Conservation (phyloP, 2,113 vertebrate genomes). For the Poeciliopsis retropinna region DNA sequence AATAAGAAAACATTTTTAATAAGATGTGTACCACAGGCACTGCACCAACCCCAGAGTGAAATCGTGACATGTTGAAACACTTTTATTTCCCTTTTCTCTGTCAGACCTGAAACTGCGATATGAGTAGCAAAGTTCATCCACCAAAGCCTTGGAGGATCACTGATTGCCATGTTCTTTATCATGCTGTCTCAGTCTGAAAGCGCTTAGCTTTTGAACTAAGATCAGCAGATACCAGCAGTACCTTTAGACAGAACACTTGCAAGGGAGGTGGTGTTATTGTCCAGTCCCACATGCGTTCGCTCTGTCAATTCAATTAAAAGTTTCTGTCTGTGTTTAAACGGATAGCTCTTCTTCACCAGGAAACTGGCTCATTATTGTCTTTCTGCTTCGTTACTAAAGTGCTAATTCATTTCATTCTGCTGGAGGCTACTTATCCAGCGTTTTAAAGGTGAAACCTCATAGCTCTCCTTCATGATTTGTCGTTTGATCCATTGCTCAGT, state of each 20-base stretch:
- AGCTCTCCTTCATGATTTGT: slow-evolving; percentile 46
- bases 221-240: background rate
- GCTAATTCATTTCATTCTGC: slow-evolving; percentile 44
- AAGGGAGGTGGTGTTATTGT: background rate
- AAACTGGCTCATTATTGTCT: slow-evolving; percentile 25
- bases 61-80: background rate
- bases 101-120: background rate
- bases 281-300: no score
- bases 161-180: no score
- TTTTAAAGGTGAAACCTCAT: slow-evolving; percentile 39
- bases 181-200: background rate
- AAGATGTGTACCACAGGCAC: no score
- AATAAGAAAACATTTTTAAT: background rate
- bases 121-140: background rate
- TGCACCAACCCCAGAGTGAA: background rate
- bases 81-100: background rate
- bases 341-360: background rate
- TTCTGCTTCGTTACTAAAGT: slow-evolving; percentile 20
- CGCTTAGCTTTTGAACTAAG: background rate
- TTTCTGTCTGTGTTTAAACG: background rate
- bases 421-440: slow-evolving; percentile 18
- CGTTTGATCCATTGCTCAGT: slow-evolving; percentile 50
- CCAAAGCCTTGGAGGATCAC: background rate
- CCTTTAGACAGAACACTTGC: background rate
- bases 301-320: background rate